Percentiles rank a stretch among this genome's conserved stretches.
Conservation (phyloP, 2,888 invertebrate genomes). For the Eudemis profundana region DNA sequence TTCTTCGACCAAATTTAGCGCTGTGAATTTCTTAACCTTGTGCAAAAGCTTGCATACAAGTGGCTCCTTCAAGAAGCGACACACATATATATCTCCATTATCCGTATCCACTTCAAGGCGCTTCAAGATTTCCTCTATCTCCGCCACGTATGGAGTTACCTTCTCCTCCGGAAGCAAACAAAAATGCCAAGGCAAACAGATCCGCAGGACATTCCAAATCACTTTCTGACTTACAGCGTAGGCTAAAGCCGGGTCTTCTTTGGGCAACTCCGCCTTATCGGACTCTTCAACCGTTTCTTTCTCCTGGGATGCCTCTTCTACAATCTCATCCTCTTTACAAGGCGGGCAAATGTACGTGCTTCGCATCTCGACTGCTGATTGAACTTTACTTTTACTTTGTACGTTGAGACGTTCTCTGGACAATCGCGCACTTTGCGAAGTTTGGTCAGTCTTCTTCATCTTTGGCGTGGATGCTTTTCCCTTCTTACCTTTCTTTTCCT, state of each 20-base stretch:
- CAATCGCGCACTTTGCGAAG: slow-evolving; percentile 63
- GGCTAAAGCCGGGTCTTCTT: slow-evolving; percentile 61
- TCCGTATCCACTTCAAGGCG: slow-evolving; percentile 69
- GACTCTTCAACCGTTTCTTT: slow-evolving; percentile 64
- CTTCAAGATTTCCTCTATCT: slow-evolving; percentile 61
- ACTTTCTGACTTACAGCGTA: slow-evolving; percentile 71
- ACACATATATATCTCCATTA: slow-evolving; percentile 71
- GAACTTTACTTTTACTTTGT: slow-evolving; percentile 54
- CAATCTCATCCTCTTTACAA: slow-evolving; percentile 60
- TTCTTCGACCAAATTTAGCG: slow-evolving; percentile 64
- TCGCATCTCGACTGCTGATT: slow-evolving; percentile 66
- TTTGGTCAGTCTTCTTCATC: slow-evolving; percentile 50
- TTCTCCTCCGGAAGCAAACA: slow-evolving; percentile 63
- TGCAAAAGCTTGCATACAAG: slow-evolving; percentile 68
- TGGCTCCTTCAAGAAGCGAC: slow-evolving; percentile 68
- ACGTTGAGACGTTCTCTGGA: slow-evolving; percentile 54
- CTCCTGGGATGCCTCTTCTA: slow-evolving; percentile 59
- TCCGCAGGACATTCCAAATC: slow-evolving; percentile 73
- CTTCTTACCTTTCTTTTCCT: slow-evolving; percentile 63
- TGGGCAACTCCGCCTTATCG: slow-evolving; percentile 56
- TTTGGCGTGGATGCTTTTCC: slow-evolving; percentile 45
- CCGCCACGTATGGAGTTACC: slow-evolving; percentile 61
- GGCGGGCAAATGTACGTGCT: slow-evolving; percentile 70
- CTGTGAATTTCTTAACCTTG: slow-evolving; percentile 72
- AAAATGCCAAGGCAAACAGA: slow-evolving; percentile 78